Evolutionary conservation across 2,888 invertebrate species (phyloP).

Genomic region (Hipparchia semele): DNA sequence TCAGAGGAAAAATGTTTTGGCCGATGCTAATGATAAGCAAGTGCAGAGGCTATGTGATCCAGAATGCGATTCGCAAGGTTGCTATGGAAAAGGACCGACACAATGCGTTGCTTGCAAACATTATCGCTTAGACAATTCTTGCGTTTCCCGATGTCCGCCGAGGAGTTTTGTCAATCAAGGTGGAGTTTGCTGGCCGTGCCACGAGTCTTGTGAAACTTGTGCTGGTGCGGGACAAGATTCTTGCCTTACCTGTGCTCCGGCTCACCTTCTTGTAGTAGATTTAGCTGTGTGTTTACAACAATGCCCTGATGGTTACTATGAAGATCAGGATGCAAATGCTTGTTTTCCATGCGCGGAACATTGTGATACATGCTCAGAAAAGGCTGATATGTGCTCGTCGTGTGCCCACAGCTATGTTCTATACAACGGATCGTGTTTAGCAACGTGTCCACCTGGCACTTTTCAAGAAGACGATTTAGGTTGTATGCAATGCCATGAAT

Average conservation of each 20-base stretch:
- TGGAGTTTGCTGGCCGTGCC: conserved; percentile 93
- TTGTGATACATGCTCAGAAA: conserved; percentile 92
- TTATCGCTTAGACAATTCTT: conserved; percentile 92
- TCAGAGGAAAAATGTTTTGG: conserved; percentile 83
- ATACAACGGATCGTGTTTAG: conserved; percentile 92
- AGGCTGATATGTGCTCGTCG: conserved; percentile 92
- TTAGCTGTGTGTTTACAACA: conserved; percentile 93
- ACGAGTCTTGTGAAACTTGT: conserved; percentile 94
- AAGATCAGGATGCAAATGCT: conserved; percentile 89
- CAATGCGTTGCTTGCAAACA: conserved; percentile 93
- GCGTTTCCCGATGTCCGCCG: conserved; percentile 92
- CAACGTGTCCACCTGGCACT: conserved; percentile 91
- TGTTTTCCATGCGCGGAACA: conserved; percentile 94
- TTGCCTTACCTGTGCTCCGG: conserved; percentile 92
- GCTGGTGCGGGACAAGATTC: conserved; percentile 94
- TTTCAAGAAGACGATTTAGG: conserved; percentile 94
- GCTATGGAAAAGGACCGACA: conserved; percentile 92
- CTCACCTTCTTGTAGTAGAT: conserved; percentile 91
- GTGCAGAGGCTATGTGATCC: conserved; percentile 90
- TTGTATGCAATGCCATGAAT: conserved; percentile 89
- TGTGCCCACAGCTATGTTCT: conserved; percentile 94
- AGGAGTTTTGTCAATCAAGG: conserved; percentile 92
- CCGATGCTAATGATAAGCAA: conserved; percentile 84
- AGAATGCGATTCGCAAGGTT: conserved; percentile 90
- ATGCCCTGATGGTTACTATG: conserved; percentile 94